Base-by-base conservation (phyloP, 2,888 invertebrate genomes). In the Hyppa rectilinea region DNA sequence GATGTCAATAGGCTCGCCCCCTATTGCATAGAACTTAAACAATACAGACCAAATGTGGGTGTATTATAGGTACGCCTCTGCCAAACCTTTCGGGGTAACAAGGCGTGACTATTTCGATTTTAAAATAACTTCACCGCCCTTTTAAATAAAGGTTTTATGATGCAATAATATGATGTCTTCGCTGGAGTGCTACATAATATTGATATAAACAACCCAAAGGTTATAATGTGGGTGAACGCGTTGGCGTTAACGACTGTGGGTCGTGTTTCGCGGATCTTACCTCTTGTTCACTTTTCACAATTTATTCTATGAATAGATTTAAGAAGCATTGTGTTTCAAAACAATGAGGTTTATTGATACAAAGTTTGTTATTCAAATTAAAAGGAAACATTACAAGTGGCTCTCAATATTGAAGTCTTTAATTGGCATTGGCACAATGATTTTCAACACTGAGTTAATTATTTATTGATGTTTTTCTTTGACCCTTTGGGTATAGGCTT, bases 191-290 rank as follows among this genome's bases (percentile, higher is more conserved):
- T 1, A 38, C 2, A 58, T 45, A 77, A 34, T 38, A 52, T 70
- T 52, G 20, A n/a, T 40, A 12, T 34, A 14, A 31, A 34, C 12
- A 29, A 52, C 7, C 1, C 2, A 53, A 59, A 71, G 45, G 29
- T 40, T 53, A 40, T 1, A 14, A n/a, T 31, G 58, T 78, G 45
- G 58, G 78, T 29, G 53, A 29, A 14, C 17, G 59, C 45, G 73
- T 71, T 36, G 79, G 73, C 14, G 73, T 31, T n/a, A 77, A 40
- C 2, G 23, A 17, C 52, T 53, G 26, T 31, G 23, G 9, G n/a
- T 5, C 14, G 34, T 14, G 12, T 10, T 45, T 60, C 26, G 4
- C 49, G 23, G 3, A 38, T 1, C 5, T 53, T 53, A 40, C 20
- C 4, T 7, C 12, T 47, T 4, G 9, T 23, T 10, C 43, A 34